Evolutionary conservation across 2,113 vertebrate genomes (phyloP).

Genomic region (Sander vitreus): DNA sequence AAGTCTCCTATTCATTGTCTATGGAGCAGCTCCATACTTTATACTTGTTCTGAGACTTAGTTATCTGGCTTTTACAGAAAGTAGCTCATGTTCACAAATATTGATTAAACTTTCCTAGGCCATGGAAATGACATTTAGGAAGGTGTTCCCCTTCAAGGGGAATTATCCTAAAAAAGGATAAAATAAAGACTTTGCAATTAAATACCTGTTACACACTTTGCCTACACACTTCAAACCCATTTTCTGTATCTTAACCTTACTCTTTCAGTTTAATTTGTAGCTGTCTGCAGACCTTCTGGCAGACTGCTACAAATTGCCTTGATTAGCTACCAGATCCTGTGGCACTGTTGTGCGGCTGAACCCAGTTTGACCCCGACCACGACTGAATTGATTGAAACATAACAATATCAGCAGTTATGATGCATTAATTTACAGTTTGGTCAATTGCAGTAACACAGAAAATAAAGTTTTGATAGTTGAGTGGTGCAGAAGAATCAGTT

Average conservation of each 20-base stretch:
- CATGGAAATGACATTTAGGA: no score
- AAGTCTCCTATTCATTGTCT: no score
- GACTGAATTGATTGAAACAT: neutral
- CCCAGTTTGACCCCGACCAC: neutral
- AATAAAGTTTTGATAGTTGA: slow-evolving; percentile 35
- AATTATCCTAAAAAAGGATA: neutral
- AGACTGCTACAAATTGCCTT: neutral
- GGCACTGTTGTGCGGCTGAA: neutral
- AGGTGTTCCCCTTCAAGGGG: no score
- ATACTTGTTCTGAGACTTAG: no score
- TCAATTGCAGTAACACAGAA: neutral
- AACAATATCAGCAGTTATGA: slow-evolving; percentile 1
- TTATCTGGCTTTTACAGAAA: no score
- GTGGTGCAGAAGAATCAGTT: slow-evolving; percentile 23
- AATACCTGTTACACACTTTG: neutral
- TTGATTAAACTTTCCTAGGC: no score
- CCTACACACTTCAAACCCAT: neutral
- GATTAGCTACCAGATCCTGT: neutral
- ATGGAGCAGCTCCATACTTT: no score
- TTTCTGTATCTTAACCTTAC: neutral
- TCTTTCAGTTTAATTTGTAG: neutral
- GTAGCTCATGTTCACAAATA: neutral
- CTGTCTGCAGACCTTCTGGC: neutral
- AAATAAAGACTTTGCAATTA: neutral
- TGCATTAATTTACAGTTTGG: neutral